These are phyloP conservation scores for Silurus lanzhouensis DNA, from an alignment of 2,797 vertebrate species.

Conservation along the genomic window DNA sequence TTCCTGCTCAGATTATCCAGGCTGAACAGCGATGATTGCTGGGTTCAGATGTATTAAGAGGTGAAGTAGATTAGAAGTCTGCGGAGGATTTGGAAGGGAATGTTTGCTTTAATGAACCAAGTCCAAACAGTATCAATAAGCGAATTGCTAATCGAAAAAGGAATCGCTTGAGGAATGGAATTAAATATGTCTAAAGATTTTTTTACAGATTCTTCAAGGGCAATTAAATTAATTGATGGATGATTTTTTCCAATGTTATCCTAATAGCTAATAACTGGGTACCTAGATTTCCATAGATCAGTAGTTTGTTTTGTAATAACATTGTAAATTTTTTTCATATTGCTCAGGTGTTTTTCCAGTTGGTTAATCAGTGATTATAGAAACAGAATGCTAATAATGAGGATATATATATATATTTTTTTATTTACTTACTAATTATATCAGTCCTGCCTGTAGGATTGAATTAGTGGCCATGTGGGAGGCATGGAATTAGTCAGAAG, in stretches of 20 bases:
- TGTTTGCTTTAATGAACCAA: background rate
- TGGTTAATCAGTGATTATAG: background rate
- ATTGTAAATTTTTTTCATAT: too few species aligned
- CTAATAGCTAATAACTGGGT: background rate
- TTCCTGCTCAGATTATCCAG: conserved; percentile 4
- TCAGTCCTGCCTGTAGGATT: conserved; percentile 29
- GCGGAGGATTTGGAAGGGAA: background rate
- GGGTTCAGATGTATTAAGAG: conserved; percentile 13
- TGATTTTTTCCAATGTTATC: background rate
- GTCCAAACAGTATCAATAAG: background rate
- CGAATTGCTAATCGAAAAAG: background rate
- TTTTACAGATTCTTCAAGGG: too few species aligned
- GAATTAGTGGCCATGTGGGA: conserved; percentile 40
- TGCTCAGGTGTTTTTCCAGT: background rate
- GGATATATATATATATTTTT: background rate
- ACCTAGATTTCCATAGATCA: background rate
- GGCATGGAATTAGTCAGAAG: conserved; percentile 60
- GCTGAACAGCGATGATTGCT: conserved; percentile 4
- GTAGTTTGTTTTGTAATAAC: too few species aligned
- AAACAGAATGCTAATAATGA: background rate
- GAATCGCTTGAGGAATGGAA: background rate
- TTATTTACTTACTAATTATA: too few species aligned
- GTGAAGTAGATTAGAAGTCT: conserved; percentile 24
- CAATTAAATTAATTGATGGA: background rate
- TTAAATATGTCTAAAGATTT: background rate